Percentiles rank a stretch among this genome's conserved stretches.
phyloP scores from a whole-genome alignment of 2,797 vertebrate species.

The Coluber constrictor region DNA sequence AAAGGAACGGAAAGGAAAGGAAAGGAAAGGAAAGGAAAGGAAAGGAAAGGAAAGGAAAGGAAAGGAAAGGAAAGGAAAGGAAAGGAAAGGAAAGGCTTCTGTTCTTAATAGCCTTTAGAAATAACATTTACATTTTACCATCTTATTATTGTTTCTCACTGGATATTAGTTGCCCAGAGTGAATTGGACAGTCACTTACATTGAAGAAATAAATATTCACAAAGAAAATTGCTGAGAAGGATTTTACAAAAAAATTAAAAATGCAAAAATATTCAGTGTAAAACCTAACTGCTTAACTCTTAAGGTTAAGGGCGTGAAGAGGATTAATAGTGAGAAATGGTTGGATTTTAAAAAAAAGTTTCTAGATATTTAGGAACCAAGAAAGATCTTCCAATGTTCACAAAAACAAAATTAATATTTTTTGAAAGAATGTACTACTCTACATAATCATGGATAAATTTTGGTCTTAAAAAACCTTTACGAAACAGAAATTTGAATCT shows the following conservation, averaged over 20 bases:
- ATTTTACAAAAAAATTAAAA: neutral
- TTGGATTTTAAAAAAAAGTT: neutral
- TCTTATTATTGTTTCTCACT: neutral
- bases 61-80: neutral
- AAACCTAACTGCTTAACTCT: neutral
- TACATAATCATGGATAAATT: neutral
- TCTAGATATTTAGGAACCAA: neutral
- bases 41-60: no score
- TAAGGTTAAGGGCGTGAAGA: neutral
- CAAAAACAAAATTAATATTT: neutral
- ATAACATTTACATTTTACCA: neutral
- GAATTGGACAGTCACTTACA: neutral
- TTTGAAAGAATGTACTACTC: neutral
- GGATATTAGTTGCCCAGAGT: neutral
- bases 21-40: no score
- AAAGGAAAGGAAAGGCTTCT: neutral
- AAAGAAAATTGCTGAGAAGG: neutral
- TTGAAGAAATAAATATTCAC: neutral
- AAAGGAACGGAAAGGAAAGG: no score
- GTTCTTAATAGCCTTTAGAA: neutral
- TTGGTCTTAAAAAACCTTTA: neutral
- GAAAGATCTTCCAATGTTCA: neutral
- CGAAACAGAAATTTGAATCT: neutral
- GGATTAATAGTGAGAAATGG: neutral
- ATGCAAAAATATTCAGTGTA: neutral